Conservation (phyloP, 2,113 vertebrate species). For the Ctenodactylus gundi region DNA sequence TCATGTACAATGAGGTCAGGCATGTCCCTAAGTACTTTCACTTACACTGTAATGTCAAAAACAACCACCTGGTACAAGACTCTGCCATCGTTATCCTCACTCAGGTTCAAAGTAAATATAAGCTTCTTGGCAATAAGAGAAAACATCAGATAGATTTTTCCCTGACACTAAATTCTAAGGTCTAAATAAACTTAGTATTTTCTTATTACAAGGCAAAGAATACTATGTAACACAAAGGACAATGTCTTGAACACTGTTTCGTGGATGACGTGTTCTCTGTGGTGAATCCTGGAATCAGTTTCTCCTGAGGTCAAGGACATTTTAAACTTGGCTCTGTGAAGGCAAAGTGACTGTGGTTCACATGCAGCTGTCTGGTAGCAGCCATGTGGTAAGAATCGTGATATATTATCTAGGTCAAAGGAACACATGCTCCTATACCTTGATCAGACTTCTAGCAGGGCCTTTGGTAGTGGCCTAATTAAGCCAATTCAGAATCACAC, state of each 20-base stretch:
- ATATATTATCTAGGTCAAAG: background rate
- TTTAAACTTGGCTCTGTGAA: background rate
- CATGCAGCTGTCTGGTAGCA: background rate
- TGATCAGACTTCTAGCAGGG: background rate
- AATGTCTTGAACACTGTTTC: background rate
- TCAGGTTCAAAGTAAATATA: background rate
- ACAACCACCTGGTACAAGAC: background rate
- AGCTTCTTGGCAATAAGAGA: background rate
- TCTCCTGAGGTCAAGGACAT: background rate
- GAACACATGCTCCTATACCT: background rate
- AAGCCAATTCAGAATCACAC: background rate
- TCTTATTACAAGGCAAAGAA: background rate
- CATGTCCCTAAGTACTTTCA: background rate
- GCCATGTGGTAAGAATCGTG: background rate
- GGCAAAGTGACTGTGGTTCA: background rate
- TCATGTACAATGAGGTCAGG: background rate
- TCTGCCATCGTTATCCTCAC: background rate
- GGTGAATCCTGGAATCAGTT: background rate
- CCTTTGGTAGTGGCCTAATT: background rate
- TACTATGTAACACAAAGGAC: background rate
- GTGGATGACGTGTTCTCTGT: background rate
- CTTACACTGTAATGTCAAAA: background rate
- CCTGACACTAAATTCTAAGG: slow-evolving; percentile 1
- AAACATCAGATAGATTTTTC: background rate
- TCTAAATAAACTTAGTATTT: background rate